Percentiles rank a stretch among this genome's conserved stretches.
Evolutionary conservation across 2,888 invertebrate species (phyloP).

Genomic region (Apodemia duryi): DNA sequence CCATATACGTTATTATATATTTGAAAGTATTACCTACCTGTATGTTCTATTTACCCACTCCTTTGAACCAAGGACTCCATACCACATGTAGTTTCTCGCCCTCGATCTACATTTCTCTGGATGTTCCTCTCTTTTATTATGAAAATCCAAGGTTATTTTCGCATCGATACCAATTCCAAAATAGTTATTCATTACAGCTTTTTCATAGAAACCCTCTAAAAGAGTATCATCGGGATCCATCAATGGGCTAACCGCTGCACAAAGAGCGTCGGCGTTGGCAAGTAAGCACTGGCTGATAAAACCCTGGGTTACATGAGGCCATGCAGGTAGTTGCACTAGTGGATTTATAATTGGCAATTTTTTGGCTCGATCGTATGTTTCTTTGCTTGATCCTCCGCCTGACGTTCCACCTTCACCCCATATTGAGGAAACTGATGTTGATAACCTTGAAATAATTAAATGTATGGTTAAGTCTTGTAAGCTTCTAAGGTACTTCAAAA

Average conservation of each 20-base stretch:
- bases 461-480: too few species aligned
- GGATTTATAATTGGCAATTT: conserved; percentile 94
- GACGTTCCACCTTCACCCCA: conserved; percentile 66
- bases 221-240: conserved; percentile 95
- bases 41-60: conserved; percentile 93
- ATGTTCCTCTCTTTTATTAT: conserved; percentile 97
- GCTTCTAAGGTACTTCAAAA: too few species aligned
- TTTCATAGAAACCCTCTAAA: conserved; percentile 93
- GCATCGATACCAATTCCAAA: conserved; percentile 99
- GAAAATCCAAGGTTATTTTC: conserved; percentile 97
- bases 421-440: conserved; percentile 74
- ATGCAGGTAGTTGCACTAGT: conserved; percentile 89
- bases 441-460: conserved; percentile 45
- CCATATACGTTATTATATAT: background rate
- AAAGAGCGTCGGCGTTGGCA: conserved; percentile 97
- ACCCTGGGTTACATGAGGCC: conserved; percentile 91
- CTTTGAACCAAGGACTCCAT: conserved; percentile 89
- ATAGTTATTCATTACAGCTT: conserved; percentile 99
- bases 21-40: conserved; percentile 68
- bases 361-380: conserved; percentile 81
- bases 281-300: conserved; percentile 96
- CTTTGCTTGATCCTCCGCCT: conserved; percentile 51
- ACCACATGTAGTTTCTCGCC: conserved; percentile 98
- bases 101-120: conserved; percentile 97
- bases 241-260: conserved; percentile 96